Base-by-base conservation (phyloP, 2,888 invertebrate genomes). In the Dicyrtoma fusca region DNA sequence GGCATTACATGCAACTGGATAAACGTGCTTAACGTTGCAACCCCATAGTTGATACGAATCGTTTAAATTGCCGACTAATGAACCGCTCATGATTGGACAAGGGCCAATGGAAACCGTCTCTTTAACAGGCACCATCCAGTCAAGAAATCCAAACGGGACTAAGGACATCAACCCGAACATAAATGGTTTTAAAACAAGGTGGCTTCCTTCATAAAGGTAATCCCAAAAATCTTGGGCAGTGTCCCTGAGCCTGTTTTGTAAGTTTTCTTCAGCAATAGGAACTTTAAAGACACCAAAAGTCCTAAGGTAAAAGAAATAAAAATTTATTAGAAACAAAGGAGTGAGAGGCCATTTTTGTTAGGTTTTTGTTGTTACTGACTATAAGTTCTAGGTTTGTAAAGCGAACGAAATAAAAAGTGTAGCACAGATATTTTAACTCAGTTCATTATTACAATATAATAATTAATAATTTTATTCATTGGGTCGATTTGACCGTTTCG, bases 251-350 rank as follows among this genome's bases (percentile, higher is more conserved):
- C 47, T n/a, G 8, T 34, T 42, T 8, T 23, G 25, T 11, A 25
- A 23, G 19, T 45, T 23, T 14, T 25, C 49, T 1, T 51, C 49
- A 51, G 47, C 44, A 11, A 69, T 19, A 17, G 57, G 61, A 8
- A 69, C 47, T 59, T 59, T 69, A 59, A 69, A 69, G n/a, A 45
- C 61, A 2, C 59, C 69, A 26, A 45, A 19, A n/a, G 69, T 25
- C 62, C 62, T 63, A 13, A 44, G 19, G 26, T n/a, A 23, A 59
- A 23, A 59, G 14, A 59, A 26, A 34, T 34, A n/a, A n/a, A n/a
- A n/a, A n/a, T n/a, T n/a, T n/a, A n/a, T n/a, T n/a, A n/a, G n/a
- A n/a, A n/a, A n/a, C n/a, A n/a, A n/a, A n/a, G n/a, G n/a, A n/a
- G n/a, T n/a, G n/a, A n/a, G n/a, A n/a, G n/a, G n/a, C n/a, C n/a